phyloP scores from a whole-genome alignment of 2,797 vertebrate species.

The Calcarius lapponicus region DNA sequence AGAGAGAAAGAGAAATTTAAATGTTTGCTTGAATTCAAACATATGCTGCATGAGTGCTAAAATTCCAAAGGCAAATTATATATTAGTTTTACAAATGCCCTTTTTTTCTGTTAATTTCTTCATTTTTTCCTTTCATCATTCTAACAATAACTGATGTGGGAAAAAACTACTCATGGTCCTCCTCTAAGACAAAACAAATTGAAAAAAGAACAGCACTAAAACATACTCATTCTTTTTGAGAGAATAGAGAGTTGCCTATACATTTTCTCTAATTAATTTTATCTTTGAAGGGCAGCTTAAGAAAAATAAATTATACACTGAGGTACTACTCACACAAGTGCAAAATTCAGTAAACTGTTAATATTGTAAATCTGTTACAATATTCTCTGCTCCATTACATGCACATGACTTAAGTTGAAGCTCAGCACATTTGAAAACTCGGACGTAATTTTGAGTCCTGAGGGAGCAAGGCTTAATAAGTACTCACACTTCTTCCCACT shows the following conservation, averaged over 20 bases:
- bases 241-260: background rate
- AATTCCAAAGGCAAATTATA: background rate
- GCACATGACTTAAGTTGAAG: background rate
- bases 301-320: background rate
- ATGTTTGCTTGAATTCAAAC: constrained; percentile 11
- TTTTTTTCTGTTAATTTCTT: background rate
- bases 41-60: background rate
- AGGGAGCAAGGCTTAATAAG: constrained; percentile 31
- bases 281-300: background rate
- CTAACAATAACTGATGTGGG: background rate
- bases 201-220: background rate
- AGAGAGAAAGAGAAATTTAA: background rate
- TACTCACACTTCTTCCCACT: constrained; percentile 6
- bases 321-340: background rate
- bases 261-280: background rate
- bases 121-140: background rate
- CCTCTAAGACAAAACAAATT: background rate
- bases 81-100: background rate
- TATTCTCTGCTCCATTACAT: background rate
- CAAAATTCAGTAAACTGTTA: background rate
- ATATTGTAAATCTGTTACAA: background rate
- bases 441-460: constrained; percentile 13
- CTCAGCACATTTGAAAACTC: constrained; percentile 1
- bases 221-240: background rate
- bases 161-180: background rate